A percentile compares a stretch with the other conserved stretches of the same genome.
phyloP scores from a whole-genome alignment of 2,113 vertebrate species.

The Ceuthmochares aereus region DNA sequence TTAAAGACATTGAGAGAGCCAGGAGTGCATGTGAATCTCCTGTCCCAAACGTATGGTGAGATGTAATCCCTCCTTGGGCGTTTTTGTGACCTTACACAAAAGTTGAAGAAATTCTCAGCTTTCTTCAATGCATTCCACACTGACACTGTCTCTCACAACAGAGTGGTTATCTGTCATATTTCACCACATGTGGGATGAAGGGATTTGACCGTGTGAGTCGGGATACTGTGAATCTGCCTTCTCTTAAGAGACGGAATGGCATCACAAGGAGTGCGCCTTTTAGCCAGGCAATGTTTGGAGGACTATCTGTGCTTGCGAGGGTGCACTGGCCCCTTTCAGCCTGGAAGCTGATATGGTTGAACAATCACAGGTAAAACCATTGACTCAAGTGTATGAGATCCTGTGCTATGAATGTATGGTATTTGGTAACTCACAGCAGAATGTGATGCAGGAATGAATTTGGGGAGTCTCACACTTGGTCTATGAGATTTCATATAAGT shows the following conservation, averaged over 20 bases:
- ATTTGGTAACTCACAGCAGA: background rate
- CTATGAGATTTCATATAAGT: background rate
- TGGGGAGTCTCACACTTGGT: background rate
- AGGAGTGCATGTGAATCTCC: background rate
- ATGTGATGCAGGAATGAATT: background rate
- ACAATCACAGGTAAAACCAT: background rate
- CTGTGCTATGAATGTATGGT: background rate
- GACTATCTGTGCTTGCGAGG: background rate
- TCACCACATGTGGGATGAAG: background rate
- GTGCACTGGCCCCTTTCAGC: background rate
- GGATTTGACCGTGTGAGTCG: accelerated
- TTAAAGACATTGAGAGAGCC: background rate
- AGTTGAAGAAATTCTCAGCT: background rate
- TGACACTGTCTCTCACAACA: background rate
- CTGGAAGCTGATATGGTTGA: background rate
- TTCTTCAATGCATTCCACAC: background rate
- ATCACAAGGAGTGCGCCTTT: background rate
- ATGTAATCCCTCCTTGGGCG: background rate
- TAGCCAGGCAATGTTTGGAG: background rate
- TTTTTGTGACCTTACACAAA: background rate
- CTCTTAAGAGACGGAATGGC: background rate
- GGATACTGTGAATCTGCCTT: background rate
- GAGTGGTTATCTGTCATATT: background rate
- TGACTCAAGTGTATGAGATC: background rate
- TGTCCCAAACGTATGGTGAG: background rate